Evolutionary conservation across 2,113 vertebrate species (phyloP), one percentile per base, ranked within the genome.

Genomic region (Choloepus hoffmanni): DNA sequence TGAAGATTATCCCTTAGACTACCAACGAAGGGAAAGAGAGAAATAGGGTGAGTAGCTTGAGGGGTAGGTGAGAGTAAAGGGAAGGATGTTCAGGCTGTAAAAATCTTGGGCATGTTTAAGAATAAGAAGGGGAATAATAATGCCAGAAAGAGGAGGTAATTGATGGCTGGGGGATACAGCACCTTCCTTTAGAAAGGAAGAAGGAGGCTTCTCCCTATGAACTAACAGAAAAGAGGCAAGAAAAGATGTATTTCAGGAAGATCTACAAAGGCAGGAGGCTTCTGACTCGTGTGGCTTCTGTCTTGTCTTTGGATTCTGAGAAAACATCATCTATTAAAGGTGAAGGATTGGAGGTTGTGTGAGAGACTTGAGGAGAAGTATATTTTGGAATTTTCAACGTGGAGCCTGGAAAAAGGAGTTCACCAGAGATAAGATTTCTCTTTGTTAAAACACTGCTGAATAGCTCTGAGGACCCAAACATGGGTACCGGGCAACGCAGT

Each of bases 271-370:
- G 19, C 36, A 82, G 55, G 62, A 83, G 58, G 43, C 36, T 58
- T 48, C n/a, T 74, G 45, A 50, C 43, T 91, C 23, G 0, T 5
- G 26, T 24, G 63, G 28, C 30, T 7, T 79, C 53, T 72, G 10
- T 63, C 87, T 94, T 93, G 85, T 95, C 28, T 81, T 60, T 55
- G 86, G 53, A 77, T 76, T 65, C 83, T 33, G 50, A 70, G 60
- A 53, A 90, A 81, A 68, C 23, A 53, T 19, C 3, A 11, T 24
- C 2, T 24, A 67, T 40, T 65, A 58, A 55, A n/a, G 86, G 8
- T 28, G 23, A 95, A 73, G 68, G 30, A 63, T 5, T 16, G 19
- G 45, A 65, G 11, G 79, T 33, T 62, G 14, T 73, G 3, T 63
- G 74, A 40, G 9, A 63, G 21, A 12, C 63, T n/a, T 90, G 65